Conservation (phyloP, 2,797 vertebrate genomes). For the Platyrinchus mystaceus region DNA sequence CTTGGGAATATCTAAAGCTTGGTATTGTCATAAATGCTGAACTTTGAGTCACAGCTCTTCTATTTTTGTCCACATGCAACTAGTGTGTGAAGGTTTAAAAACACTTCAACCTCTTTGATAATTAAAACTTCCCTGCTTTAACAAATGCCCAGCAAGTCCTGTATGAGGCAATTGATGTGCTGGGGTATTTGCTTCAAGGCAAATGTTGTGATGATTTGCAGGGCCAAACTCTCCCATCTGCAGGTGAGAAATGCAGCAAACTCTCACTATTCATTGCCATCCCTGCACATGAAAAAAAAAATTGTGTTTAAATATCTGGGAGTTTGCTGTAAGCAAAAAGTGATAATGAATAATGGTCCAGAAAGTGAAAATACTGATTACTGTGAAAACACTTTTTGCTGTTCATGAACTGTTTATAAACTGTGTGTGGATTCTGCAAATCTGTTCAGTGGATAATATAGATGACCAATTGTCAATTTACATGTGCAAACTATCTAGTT, state of each 20-base stretch:
- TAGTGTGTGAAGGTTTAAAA: not conserved
- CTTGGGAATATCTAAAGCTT: not conserved
- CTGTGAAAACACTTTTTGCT: not conserved
- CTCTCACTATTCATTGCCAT: not conserved
- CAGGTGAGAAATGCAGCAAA: not conserved
- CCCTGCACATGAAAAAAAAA: not conserved
- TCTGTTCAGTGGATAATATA: not conserved
- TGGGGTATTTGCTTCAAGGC: not conserved
- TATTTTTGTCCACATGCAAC: not conserved
- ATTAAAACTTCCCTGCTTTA: not conserved
- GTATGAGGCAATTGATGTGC: not conserved
- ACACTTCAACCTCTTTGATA: not conserved
- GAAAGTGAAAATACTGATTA: not conserved
- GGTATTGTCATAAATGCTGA: not conserved
- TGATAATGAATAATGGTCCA: not conserved
- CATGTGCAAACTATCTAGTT: not conserved
- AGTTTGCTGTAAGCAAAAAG: not conserved
- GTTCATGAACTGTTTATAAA: not conserved
- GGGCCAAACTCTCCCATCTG: not conserved
- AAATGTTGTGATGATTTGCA: not conserved
- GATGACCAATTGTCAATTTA: conserved; percentile 21
- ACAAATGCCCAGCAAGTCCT: not conserved
- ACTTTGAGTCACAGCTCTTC: not conserved
- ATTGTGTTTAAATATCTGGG: not conserved
- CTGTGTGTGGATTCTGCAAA: not conserved